Evolutionary conservation across 2,888 invertebrate species (phyloP), one percentile per base, ranked within the genome.

Genomic region (Nymphalis polychloros): DNA sequence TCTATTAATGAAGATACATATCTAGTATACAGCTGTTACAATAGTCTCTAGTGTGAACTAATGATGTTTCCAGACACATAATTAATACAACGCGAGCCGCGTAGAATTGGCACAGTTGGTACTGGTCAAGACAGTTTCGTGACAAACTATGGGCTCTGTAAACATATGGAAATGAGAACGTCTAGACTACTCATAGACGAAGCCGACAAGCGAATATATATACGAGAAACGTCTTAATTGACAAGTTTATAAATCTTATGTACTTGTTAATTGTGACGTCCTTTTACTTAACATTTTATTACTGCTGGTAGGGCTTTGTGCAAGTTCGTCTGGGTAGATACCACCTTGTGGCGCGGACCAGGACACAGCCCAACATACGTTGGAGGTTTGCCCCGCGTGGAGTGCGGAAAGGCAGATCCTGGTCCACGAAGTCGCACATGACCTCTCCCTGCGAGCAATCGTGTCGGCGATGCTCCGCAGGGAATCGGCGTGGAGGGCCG

Each of bases 161-260:
- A 69, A 67, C 64, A 64, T 67, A 59, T 67, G 69, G 49, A 67
- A 64, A 64, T 59, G 50, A 57, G 67, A 53, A n/a, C 64, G 72
- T 72, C 72, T 72, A 72, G 72, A 72, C 72, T 63, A 35, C 31
- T 64, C 64, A 67, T 59, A 72, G 72, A 72, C 72, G 49, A 62
- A 59, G 63, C 64, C 52, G 63, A 64, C 59, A 68, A 63, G 59
- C 59, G 62, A 59, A 62, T 57, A 57, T 53, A 53, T 49, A 49
- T 31, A 27, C 10, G 13, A 31, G 17, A 27, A 31, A 31, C 31
- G 17, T 31, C 27, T 31, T 55, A n/a, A 8, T n/a, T 27, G 7
- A 53, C 23, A 53, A 6, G 5, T 8, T 7, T 5, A 53, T 53
- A 13, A 23, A 23, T 27, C 27, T 53, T 41, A 41, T 41, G 4